Evolutionary conservation across 1,140 invertebrate species (phyloP), one percentile per base, ranked within the genome.

Genomic region (Drosophila punjabiensis): DNA sequence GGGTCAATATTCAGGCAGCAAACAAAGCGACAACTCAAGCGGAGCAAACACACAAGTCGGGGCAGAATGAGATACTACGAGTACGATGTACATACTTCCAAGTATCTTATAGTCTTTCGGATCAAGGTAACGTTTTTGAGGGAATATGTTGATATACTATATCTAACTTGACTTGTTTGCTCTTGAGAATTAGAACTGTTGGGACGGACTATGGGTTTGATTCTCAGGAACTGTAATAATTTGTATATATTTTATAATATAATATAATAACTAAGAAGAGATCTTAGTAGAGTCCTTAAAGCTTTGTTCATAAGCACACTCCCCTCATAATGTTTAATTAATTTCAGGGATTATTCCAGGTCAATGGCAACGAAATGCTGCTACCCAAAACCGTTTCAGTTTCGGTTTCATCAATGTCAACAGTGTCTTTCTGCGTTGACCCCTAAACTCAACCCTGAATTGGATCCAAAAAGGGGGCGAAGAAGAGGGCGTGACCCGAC

Each of bases 1-100:
- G 7, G 62, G 33, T 59, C 28, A 64, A 30, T 56, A 58, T 37
- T 24, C 50, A 56, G n/a, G 28, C 33, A 41, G 32, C 50, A 64
- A n/a, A 41, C 62, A 64, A 64, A 56, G 62, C 35, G 18, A 56
- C 35, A 64, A 41, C 52, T 63, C 61, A 52, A 52, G 61, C 47
- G 61, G 13, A 52, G 61, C 61, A 37, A 63, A 52, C 33, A 52
- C 33, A 63, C 52, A 33, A 53, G 30, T 33, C 5, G 30, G 30
- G 13, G 24, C 18, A 20, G 11, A 64, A n/a, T 30, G 33, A 63
- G 48, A 63, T n/a, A 35, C n/a, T n/a, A 35, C n/a, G 48, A 20
- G 18, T 13, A 7, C 5, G 6, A 14, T 2, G 14, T 28, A 16
- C 20, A 2, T 4, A 16, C 20, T 4, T 4, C 4, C 7, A n/a